Conservation (phyloP, 2,888 invertebrate species). For the Dynastes grantii region DNA sequence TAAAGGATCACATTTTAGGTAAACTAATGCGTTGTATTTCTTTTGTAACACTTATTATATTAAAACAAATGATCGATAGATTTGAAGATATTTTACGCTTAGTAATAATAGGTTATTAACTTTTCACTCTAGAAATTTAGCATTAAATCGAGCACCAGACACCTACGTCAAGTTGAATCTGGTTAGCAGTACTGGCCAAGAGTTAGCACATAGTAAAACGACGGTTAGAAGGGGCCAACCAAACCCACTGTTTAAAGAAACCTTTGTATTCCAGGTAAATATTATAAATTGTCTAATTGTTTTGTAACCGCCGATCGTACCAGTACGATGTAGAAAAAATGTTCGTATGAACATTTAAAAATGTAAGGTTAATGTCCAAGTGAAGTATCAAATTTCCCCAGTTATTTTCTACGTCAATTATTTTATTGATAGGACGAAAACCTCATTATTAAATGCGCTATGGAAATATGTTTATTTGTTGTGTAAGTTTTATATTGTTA, state of each 20-base stretch:
- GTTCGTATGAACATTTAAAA: too few species aligned
- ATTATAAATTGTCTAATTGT: not conserved
- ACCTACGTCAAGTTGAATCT: slow-evolving; percentile 95
- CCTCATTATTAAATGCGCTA: not conserved
- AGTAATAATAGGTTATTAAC: too few species aligned
- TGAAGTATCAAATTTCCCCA: not conserved
- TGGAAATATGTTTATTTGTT: not conserved
- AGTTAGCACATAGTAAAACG: slow-evolving; percentile 94
- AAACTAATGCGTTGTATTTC: slow-evolving; percentile 50
- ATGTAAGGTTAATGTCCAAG: too few species aligned
- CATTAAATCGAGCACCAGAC: slow-evolving; percentile 88
- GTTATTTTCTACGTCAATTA: not conserved
- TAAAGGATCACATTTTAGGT: slow-evolving; percentile 82
- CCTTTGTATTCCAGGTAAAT: slow-evolving; percentile 93
- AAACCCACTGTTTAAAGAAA: slow-evolving; percentile 96
- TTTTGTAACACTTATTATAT: not conserved
- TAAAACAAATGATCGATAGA: not conserved
- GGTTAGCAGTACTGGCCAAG: slow-evolving; percentile 93
- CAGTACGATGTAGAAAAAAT: too few species aligned
- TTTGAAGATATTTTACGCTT: too few species aligned
- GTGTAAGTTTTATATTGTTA: not conserved
- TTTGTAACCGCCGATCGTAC: too few species aligned
- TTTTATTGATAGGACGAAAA: not conserved
- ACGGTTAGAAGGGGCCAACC: slow-evolving; percentile 93
- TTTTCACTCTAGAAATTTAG: slow-evolving; percentile 77